Evolutionary conservation across 2,797 vertebrate species (phyloP), one percentile per base, ranked within the genome.

Genomic region (Uromys caudimaculatus): DNA sequence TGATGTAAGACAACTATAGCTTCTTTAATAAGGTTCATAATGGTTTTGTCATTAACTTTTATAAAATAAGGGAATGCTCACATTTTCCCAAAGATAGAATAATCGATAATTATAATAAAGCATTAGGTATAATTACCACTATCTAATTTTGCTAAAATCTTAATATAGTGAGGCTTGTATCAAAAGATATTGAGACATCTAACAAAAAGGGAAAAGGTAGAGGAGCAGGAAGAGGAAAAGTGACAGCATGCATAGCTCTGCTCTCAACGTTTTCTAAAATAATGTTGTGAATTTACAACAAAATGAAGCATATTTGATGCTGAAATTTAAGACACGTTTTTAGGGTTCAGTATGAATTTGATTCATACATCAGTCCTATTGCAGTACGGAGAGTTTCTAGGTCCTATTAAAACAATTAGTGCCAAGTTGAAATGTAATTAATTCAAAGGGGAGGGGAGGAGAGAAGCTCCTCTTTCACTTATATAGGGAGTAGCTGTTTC

Each of bases 21-120:
- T 93, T 83, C 41, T 38, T 90, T 60, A 81, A 29, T 64, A 84
- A 81, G 41, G 83, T 64, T 54, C 73, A 90, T 90, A 93, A 69
- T 82, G 8, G 0, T 17, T 87, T 93, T 95, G 62, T 81, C n/a
- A 58, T 62, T 8, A 81, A 50, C 4, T 47, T 88, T 96, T 82
- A 60, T 23, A 50, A 82, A 78, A 90, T n/a, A 82, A 44, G 13
- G 35, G 10, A 75, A 92, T 71, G 2, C 35, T 54, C 9, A n/a
- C 0, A 75, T 88, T 93, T 91, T 76, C 16, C 67, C 76, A 73
- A 93, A 75, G 23, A 83, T 32, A 82, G 21, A 67, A 77, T 62
- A 71, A 44, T 41, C 0, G 27, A 27, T 23, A 60, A 89, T 71
- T 89, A 54, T 71, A 24, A 77, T n/a, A 78, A 47, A 92, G 14